These are phyloP conservation scores for Hydraecia micacea DNA, from an alignment of 2,888 invertebrate species.

Conservation along the genomic window DNA sequence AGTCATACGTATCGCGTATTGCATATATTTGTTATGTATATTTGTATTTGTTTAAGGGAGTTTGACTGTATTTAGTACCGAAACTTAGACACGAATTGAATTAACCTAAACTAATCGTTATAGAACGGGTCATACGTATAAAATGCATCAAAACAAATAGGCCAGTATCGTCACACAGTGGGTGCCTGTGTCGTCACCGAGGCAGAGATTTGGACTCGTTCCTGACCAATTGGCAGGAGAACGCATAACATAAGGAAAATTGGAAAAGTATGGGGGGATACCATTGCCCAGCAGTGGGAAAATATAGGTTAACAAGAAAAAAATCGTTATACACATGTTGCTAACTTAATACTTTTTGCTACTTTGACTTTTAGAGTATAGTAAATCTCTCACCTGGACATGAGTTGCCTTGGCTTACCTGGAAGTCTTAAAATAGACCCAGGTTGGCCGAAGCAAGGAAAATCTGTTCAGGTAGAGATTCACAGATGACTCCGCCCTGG, in stretches of 20 bases:
- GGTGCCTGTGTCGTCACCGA: too few relatives aligned
- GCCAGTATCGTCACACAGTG: too few relatives aligned
- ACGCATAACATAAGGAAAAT: too few relatives aligned
- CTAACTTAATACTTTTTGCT: neutral
- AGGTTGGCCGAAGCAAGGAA: neutral
- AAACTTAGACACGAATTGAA: neutral
- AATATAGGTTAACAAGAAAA: too few relatives aligned
- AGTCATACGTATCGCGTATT: constrained; percentile 31
- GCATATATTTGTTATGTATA: constrained; percentile 7
- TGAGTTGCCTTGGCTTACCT: neutral
- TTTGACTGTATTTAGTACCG: neutral
- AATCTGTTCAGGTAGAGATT: neutral
- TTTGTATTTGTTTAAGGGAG: constrained; percentile 13
- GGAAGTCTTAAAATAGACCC: neutral
- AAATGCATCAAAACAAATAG: too few relatives aligned
- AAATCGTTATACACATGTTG: too few relatives aligned
- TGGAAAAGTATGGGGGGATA: too few relatives aligned
- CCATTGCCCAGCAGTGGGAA: too few relatives aligned
- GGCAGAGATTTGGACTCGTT: too few relatives aligned
- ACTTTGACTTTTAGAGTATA: neutral
- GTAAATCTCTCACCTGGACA: neutral
- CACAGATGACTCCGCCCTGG: neutral
- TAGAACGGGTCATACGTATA: too few relatives aligned
- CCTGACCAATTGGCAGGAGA: too few relatives aligned
- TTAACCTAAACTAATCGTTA: neutral